Base-by-base conservation (phyloP, 1,140 invertebrate species). In the Patella vulgata region DNA sequence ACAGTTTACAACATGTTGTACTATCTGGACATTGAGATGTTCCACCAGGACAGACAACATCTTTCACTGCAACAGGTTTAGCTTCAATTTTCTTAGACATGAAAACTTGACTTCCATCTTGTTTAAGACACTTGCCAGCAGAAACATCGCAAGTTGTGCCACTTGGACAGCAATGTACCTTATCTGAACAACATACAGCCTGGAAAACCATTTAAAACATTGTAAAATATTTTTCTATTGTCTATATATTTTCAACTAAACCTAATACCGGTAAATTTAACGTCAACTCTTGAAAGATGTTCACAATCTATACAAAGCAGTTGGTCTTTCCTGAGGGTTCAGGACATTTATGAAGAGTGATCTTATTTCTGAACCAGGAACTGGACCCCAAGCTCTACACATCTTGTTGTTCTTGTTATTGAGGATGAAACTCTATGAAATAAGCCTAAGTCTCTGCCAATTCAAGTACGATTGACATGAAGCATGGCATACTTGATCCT, bases 1-100 rank as follows among this genome's bases (percentile, higher is more conserved):
- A 58, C 21, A 82, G 21, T 40, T 74, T 63, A 72, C 85, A 86
- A 63, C 85, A 86, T 17, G 85, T 85, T 14, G 68, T 68, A 8
- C 73, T 71, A 70, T 75, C 71, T 17, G 75, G 79, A 72, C 85
- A 86, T 48, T 76, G 55, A 28, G 65, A 69, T 25, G 59, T 27
- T 12, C 57, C 57, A 53, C 71, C 75, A 21, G 71, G 66, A 62
- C 75, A 79, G 25, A 68, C 62, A 0, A 75, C 60, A 40, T 40
- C 47, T n/a, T 51, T 42, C 3, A 33, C 36, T 31, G 2, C n/a
- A n/a, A n/a, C n/a, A n/a, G n/a, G n/a, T n/a, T n/a, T n/a, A n/a
- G 56, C 58, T 31, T 58, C 43, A 23, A n/a, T 25, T 57, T 71
- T 68, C 51, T 61, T 47, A 46, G 72, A 57, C 61, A 51, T 66